Evolutionary conservation across 2,888 invertebrate species (phyloP).

Genomic region (Subacronicta megacephala): DNA sequence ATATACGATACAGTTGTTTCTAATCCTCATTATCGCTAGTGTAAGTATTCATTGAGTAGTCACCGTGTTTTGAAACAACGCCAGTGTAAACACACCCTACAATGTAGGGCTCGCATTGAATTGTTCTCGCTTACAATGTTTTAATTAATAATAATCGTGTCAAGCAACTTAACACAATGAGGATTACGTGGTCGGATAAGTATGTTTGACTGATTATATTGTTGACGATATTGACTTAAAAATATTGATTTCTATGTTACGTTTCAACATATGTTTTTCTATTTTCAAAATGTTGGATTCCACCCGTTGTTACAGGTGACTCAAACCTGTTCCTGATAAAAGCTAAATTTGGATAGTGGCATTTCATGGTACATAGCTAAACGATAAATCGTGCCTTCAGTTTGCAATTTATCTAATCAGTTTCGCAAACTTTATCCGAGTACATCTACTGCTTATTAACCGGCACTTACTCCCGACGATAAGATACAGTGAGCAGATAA

Average conservation of each 20-base stretch:
- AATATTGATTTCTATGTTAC: neutral
- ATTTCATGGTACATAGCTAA: neutral
- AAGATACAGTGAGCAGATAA: slow-evolving; percentile 39
- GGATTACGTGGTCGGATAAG: slow-evolving; percentile 20
- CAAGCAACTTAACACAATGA: slow-evolving; percentile 36
- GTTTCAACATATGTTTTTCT: neutral
- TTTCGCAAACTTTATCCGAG: slow-evolving; percentile 13
- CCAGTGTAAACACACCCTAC: slow-evolving; percentile 43
- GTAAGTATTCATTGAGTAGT: slow-evolving; percentile 42
- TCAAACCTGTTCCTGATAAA: too few species aligned
- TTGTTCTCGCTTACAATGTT: slow-evolving; percentile 40
- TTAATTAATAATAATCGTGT: slow-evolving; percentile 41
- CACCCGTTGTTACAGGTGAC: too few species aligned
- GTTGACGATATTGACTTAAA: slow-evolving; percentile 15
- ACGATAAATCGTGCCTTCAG: neutral
- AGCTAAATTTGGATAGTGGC: too few species aligned
- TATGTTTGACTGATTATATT: slow-evolving; percentile 33
- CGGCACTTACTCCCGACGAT: slow-evolving; percentile 24
- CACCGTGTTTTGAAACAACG: slow-evolving; percentile 55
- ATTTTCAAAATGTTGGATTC: too few species aligned
- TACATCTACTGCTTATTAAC: slow-evolving; percentile 16
- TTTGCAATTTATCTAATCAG: slow-evolving; percentile 11
- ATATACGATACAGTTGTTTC: slow-evolving; percentile 30
- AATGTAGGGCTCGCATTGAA: slow-evolving; percentile 42
- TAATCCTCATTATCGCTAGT: slow-evolving; percentile 43